Conservation (phyloP, 2,797 vertebrate species). For the Gymnothorax reevesii region DNA sequence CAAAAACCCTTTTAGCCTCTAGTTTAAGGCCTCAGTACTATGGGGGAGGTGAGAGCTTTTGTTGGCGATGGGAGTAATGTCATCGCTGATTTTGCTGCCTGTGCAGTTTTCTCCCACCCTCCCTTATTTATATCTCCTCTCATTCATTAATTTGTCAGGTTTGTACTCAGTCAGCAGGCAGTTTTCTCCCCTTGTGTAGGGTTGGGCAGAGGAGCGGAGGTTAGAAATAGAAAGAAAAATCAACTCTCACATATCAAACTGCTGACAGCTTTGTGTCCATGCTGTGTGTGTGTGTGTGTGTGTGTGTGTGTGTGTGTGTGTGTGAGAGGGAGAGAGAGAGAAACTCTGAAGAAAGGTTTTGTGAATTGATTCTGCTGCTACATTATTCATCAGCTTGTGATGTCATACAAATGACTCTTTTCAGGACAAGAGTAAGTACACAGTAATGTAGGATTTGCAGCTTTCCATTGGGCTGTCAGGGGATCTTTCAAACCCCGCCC, state of each 20-base stretch:
- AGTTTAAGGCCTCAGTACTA: neutral
- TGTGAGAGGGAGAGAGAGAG: neutral
- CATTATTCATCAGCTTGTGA: neutral
- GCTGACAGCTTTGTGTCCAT: neutral
- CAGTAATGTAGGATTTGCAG: neutral
- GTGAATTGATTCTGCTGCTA: neutral
- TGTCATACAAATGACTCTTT: neutral
- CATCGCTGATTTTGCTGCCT: neutral
- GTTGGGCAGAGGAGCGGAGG: neutral
- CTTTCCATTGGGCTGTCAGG: neutral
- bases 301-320: neutral
- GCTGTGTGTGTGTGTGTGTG: neutral
- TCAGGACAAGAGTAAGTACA: neutral
- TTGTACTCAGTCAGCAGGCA: slow-evolving; percentile 5
- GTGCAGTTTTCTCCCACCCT: neutral
- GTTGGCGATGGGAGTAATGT: neutral
- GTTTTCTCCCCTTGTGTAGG: neutral
- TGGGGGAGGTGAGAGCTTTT: neutral
- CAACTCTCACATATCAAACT: neutral
- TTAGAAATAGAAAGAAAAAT: neutral
- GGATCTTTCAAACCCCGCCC: neutral
- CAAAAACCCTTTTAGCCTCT: neutral
- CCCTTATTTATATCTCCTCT: neutral
- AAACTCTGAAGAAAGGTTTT: neutral
- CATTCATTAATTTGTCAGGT: slow-evolving; percentile 7